Percentiles rank a stretch among this genome's conserved stretches.
Conservation (phyloP, 2,113 vertebrate genomes). For the Eretmochelys imbricata region DNA sequence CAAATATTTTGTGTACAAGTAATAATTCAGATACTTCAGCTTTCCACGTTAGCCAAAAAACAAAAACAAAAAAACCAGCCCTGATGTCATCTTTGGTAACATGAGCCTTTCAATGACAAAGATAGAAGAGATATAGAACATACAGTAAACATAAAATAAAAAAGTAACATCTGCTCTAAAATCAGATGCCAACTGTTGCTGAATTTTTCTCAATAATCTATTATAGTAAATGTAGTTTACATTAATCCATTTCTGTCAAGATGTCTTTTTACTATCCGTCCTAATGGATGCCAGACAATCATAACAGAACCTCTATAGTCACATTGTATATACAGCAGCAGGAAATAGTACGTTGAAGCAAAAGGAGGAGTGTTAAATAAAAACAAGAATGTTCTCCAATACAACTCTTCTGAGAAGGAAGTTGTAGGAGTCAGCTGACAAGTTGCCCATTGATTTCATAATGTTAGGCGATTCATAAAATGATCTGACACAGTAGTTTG, state of each 20-base stretch:
- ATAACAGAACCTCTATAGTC: neutral
- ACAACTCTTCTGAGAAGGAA: neutral
- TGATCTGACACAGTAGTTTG: neutral
- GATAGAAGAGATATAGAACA: neutral
- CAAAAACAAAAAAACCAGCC: neutral
- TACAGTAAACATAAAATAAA: neutral
- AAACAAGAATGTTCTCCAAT: neutral
- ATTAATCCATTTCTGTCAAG: neutral
- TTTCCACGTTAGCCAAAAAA: neutral
- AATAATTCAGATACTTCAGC: neutral
- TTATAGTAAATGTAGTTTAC: neutral
- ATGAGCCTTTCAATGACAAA: neutral
- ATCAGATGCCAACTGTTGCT: neutral
- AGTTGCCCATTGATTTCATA: neutral
- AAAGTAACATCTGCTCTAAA: neutral
- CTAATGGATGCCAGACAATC: neutral
- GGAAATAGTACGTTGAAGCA: neutral
- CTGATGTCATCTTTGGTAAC: neutral
- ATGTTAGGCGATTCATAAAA: constrained; percentile 18
- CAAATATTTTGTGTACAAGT: constrained; percentile 8
- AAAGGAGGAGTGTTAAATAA: neutral
- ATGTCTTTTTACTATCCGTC: neutral
- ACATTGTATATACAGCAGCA: neutral
- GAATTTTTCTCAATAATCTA: neutral
- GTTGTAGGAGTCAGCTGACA: neutral